Conservation (phyloP, 2,113 vertebrate species). For the Chlamydotis undulata region DNA sequence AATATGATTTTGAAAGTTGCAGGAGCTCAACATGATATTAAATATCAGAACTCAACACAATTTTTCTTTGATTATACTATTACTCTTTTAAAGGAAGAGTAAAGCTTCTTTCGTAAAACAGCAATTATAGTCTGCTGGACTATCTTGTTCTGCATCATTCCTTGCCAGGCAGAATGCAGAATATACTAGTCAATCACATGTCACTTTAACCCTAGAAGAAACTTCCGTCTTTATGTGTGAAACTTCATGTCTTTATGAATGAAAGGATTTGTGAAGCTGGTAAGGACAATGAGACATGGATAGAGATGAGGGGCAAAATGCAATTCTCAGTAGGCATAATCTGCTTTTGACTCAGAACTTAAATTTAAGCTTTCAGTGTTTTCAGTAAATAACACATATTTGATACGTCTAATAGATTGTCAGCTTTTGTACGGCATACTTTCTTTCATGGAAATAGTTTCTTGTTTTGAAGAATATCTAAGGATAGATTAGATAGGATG, state of each 20-base stretch:
- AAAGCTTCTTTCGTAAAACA: neutral
- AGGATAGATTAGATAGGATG: neutral
- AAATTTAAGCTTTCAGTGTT: neutral
- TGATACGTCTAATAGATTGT: neutral
- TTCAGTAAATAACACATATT: neutral
- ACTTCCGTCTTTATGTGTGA: neutral
- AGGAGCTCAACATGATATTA: neutral
- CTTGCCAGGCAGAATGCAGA: neutral
- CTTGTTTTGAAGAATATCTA: neutral
- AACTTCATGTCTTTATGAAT: neutral
- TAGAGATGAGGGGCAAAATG: rapidly evolving
- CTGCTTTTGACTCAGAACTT: neutral
- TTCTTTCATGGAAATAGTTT: neutral
- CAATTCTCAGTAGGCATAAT: neutral
- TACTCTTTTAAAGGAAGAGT: neutral
- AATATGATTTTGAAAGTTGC: neutral
- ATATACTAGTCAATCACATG: neutral
- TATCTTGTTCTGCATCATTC: neutral
- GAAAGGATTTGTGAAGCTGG: neutral
- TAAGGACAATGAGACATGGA: neutral
- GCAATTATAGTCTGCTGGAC: neutral
- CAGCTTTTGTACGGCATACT: neutral
- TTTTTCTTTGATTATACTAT: neutral
- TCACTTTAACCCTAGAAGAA: neutral
- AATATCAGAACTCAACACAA: neutral